phyloP scores from a whole-genome alignment of 2,113 vertebrate genomes.

The Pangasianodon hypophthalmus region DNA sequence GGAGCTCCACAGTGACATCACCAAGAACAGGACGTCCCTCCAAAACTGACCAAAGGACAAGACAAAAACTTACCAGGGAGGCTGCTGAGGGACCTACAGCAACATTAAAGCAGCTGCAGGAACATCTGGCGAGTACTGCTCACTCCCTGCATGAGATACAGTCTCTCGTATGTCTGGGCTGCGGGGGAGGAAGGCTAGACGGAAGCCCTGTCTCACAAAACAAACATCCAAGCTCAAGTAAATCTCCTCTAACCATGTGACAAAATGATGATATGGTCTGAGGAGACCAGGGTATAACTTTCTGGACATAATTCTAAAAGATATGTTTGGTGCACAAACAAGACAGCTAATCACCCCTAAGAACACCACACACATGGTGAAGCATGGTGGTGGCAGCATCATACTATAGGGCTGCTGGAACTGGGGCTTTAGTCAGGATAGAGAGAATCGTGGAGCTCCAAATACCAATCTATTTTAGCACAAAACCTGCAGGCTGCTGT shows the following conservation, averaged over 20 bases:
- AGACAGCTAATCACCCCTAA: background rate
- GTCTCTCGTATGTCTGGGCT: background rate
- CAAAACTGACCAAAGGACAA: background rate
- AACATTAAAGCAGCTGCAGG: background rate
- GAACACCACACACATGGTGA: background rate
- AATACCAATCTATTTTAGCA: too few relatives aligned
- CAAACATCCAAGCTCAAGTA: too few relatives aligned
- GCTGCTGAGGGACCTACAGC: background rate
- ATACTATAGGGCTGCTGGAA: background rate
- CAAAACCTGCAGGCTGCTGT: too few relatives aligned
- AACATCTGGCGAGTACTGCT: background rate
- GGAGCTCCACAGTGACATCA: background rate
- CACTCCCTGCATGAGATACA: too few relatives aligned
- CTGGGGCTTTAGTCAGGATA: too few relatives aligned
- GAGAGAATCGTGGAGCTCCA: too few relatives aligned
- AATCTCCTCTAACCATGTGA: background rate
- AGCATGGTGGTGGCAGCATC: background rate
- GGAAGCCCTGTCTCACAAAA: background rate
- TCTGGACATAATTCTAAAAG: too few relatives aligned
- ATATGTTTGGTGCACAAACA: too few relatives aligned
- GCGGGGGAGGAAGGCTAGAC: too few relatives aligned
- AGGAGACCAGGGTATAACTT: background rate
- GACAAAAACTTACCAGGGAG: background rate
- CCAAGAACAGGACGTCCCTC: background rate
- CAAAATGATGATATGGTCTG: background rate